Evolutionary conservation across 2,113 vertebrate species (phyloP).

Genomic region (Cygnus buccinator): DNA sequence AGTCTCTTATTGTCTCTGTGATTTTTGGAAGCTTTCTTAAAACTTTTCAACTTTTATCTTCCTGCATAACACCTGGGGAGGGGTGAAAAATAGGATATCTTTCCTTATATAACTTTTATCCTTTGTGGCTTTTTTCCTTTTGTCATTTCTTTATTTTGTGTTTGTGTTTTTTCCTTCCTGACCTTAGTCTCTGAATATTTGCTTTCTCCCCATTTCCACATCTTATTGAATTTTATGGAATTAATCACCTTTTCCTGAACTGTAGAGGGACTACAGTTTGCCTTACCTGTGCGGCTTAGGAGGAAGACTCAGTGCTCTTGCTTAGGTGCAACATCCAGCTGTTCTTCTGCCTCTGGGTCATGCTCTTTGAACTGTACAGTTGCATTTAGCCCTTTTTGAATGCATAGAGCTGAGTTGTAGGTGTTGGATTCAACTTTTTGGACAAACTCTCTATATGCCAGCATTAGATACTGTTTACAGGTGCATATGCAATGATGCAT

Average conservation of each 20-base stretch:
- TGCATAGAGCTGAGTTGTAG: fast-evolving
- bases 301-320: background rate
- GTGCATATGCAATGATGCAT: fast-evolving
- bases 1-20: background rate
- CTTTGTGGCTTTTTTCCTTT: background rate
- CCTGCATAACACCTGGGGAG: fast-evolving
- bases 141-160: background rate
- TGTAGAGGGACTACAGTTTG: background rate
- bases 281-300: background rate
- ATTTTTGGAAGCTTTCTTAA: background rate
- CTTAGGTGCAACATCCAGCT: background rate
- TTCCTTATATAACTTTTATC: background rate
- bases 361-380: background rate
- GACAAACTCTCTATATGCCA: background rate
- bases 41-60: background rate
- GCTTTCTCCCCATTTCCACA: background rate
- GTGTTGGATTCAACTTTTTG: fast-evolving
- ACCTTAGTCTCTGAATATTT: background rate
- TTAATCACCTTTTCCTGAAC: background rate
- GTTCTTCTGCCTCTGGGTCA: background rate
- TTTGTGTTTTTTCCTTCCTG: background rate
- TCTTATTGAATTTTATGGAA: fast-evolving
- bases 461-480: background rate
- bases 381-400: background rate
- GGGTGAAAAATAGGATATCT: background rate